Conservation (phyloP, 1,140 invertebrate species). For the Hycleus cichorii region DNA sequence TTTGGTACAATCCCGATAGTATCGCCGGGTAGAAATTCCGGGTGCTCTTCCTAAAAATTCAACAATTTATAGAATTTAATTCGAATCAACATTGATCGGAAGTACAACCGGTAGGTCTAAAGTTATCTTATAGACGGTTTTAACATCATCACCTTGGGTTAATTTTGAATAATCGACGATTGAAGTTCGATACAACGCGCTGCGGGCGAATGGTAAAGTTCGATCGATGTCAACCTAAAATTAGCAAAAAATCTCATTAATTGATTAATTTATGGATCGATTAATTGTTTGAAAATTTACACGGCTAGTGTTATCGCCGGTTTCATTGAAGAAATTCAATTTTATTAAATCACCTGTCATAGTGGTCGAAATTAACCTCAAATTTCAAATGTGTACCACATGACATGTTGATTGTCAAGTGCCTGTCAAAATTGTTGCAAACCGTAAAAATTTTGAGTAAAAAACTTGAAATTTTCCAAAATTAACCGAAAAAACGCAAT, state of each 20-base stretch:
- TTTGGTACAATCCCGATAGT: constrained; percentile 32
- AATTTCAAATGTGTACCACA: constrained; percentile 15
- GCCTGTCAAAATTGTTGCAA: constrained; percentile 4
- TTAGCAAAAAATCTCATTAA: not conserved
- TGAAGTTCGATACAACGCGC: constrained; percentile 14
- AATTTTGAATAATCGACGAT: constrained; percentile 18
- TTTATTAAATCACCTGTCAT: not conserved
- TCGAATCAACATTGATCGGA: not conserved
- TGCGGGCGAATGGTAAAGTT: constrained; percentile 22
- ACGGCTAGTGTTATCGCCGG: not conserved
- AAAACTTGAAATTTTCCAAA: no score
- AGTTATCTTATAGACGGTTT: constrained; percentile 23
- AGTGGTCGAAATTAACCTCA: constrained; percentile 2
- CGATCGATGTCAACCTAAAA: not conserved
- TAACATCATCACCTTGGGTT: constrained; percentile 27
- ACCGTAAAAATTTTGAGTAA: no score
- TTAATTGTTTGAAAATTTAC: not conserved
- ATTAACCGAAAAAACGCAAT: no score
- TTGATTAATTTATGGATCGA: not conserved
- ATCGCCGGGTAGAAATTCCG: constrained; percentile 30
- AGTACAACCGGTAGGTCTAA: constrained; percentile 17
- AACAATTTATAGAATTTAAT: constrained; percentile 5
- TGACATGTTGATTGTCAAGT: constrained; percentile 11
- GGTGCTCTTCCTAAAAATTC: constrained; percentile 17
- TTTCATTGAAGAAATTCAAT: not conserved